Evolutionary conservation across 2,797 vertebrate genomes (phyloP), one percentile per base, ranked within the genome.

Genomic region (Hemitrygon akajei): DNA sequence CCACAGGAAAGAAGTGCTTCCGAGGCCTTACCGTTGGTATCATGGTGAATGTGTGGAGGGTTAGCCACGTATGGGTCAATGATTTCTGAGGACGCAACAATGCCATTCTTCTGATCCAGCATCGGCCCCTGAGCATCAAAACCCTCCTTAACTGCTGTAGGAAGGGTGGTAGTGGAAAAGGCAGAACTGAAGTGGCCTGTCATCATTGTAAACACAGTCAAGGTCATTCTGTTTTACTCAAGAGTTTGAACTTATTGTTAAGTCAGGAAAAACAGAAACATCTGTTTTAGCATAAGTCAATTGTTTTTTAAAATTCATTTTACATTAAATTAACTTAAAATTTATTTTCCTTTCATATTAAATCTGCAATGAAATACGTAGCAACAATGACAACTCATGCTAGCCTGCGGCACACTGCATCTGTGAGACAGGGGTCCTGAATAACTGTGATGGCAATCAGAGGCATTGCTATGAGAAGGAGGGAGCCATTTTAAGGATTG

Each of bases 1-100:
- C 96, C 96, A 96, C 96, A 96, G 96, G 95, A 96, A 95, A 96
- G 96, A 95, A 95, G 95, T 95, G 95, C 97, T 98, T 99, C 98
- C 98, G 98, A 99, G 98, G 98, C 99, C 97, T 99, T 99, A 99
- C 99, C 99, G 97, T 98, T 98, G 96, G 97, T 97, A 97, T 98
- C 98, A 95, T 98, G 98, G 96, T 98, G 98, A 96, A 98, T 98
- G 98, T 98, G 98, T 96, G 98, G 98, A 96, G 99, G 98, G 96
- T 98, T 98, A 93, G 98, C 98, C 96, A 98, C 97, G 97, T 98
- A 98, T 95, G 98, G 97, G 96, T 99, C 98, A 96, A 97, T 98
- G 97, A 97, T 98, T 97, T 98, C 98, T 95, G 97, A 97, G 96
- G 97, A 97, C 96, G 96, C 96, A 95, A 97, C 97, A 73, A 96